These are phyloP conservation scores for Desoria tigrina DNA, from an alignment of 2,888 invertebrate species.

Conservation along the genomic window DNA sequence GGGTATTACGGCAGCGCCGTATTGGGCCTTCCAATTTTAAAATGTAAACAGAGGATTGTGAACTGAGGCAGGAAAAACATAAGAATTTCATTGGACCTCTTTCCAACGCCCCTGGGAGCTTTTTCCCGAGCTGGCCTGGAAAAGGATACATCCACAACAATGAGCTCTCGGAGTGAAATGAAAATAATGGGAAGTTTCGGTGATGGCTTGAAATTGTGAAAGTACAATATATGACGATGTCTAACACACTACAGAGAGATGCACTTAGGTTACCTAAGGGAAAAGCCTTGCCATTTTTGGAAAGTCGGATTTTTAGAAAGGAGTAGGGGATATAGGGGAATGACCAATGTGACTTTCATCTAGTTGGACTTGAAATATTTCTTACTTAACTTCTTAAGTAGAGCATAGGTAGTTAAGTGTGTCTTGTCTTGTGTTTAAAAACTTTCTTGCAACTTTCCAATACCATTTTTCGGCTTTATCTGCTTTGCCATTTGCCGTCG, in stretches of 20 bases:
- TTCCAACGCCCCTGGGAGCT: conserved; percentile 4
- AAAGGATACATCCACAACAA: too few relatives aligned
- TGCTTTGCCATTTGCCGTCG: too few relatives aligned
- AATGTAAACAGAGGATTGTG: not conserved
- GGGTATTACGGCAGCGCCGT: conserved; percentile 5
- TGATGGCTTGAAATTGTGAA: too few relatives aligned
- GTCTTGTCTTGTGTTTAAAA: too few relatives aligned
- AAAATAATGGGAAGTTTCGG: too few relatives aligned
- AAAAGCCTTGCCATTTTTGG: conserved; percentile 17
- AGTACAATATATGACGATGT: not conserved
- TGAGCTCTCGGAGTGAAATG: too few relatives aligned
- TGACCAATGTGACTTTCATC: too few relatives aligned
- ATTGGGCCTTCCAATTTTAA: not conserved
- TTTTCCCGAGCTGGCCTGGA: not conserved
- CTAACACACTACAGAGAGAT: not conserved
- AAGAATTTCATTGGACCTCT: not conserved
- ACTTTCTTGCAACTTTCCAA: too few relatives aligned
- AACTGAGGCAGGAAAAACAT: not conserved
- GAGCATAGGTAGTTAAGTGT: too few relatives aligned
- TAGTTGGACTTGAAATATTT: too few relatives aligned
- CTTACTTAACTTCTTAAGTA: too few relatives aligned
- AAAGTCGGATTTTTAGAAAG: conserved; percentile 17
- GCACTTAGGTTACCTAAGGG: not conserved
- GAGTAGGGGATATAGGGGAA: not conserved
- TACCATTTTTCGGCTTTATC: too few relatives aligned